Evolutionary conservation across 2,888 invertebrate genomes (phyloP).

Genomic region (Sarcophaga carnaria): DNA sequence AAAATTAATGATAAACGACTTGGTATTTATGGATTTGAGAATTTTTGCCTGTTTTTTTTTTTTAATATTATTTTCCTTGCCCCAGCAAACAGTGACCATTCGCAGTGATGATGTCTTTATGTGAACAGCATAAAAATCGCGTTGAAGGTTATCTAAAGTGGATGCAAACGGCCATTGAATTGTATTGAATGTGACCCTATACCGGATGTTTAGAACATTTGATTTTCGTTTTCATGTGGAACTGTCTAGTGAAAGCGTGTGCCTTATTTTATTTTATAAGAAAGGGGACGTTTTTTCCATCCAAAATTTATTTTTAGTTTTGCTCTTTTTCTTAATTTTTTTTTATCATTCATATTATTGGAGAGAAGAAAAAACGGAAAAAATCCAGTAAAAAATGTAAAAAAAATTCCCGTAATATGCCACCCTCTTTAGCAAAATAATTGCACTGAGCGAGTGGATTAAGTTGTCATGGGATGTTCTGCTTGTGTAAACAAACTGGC

Average conservation of each 20-base stretch:
- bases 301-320: neutral
- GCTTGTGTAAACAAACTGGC: constrained; percentile 54
- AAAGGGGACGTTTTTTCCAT: constrained; percentile 43
- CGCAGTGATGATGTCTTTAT: constrained; percentile 62
- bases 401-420: neutral
- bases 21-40: constrained; percentile 51
- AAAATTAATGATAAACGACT: constrained; percentile 53
- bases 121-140: neutral
- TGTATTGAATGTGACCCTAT: constrained; percentile 44
- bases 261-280: neutral
- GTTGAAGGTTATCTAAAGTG: neutral
- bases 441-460: constrained; percentile 50
- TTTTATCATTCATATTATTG: constrained; percentile 23
- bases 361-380: neutral
- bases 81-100: constrained; percentile 45
- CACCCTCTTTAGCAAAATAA: constrained; percentile 27
- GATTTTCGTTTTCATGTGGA: constrained; percentile 34
- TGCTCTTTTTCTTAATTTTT: constrained; percentile 7
- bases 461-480: constrained; percentile 62
- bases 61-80: neutral
- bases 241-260: constrained; percentile 29
- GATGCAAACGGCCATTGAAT: neutral
- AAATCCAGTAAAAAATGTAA: neutral
- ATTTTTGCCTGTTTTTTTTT: neutral
- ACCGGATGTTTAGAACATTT: constrained; percentile 69